Evolutionary conservation across 2,888 invertebrate species (phyloP).

Genomic region (Oligia fasciuncula): DNA sequence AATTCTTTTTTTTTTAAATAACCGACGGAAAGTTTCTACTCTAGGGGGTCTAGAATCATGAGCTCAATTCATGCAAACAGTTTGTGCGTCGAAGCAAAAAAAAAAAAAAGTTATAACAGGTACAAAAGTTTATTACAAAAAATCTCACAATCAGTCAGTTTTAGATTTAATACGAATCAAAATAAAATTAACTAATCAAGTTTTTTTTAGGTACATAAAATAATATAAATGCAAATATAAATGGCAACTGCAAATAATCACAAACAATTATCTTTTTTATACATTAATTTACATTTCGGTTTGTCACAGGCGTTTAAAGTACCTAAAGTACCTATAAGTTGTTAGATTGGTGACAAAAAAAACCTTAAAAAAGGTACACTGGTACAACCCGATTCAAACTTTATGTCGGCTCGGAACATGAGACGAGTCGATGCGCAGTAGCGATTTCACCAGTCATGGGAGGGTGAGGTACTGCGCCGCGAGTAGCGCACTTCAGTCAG

Average conservation of each 20-base stretch:
- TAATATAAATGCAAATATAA: constrained; percentile 62
- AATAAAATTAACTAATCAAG: constrained; percentile 57
- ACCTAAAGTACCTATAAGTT: no score
- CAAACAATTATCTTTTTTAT: constrained; percentile 19
- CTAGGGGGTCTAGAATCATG: not conserved
- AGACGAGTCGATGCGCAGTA: not conserved
- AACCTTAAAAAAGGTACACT: not conserved
- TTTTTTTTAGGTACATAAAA: constrained; percentile 42
- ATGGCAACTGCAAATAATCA: constrained; percentile 60
- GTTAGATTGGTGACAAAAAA: not conserved
- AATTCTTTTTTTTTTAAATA: no score
- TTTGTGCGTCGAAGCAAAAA: not conserved
- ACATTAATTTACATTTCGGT: constrained; percentile 31
- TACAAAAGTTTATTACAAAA: constrained; percentile 83
- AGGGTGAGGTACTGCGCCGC: not conserved
- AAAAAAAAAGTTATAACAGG: constrained; percentile 73
- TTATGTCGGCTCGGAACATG: not conserved
- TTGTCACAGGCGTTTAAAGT: not conserved
- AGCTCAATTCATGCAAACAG: not conserved
- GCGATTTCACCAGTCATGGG: not conserved
- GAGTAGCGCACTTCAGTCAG: not conserved
- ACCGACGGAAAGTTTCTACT: no score
- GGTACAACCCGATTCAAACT: not conserved
- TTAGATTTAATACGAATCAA: constrained; percentile 65
- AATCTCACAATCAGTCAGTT: constrained; percentile 78